These are phyloP conservation scores for Noctua comes DNA, from an alignment of 2,888 invertebrate genomes.

Conservation along the genomic window DNA sequence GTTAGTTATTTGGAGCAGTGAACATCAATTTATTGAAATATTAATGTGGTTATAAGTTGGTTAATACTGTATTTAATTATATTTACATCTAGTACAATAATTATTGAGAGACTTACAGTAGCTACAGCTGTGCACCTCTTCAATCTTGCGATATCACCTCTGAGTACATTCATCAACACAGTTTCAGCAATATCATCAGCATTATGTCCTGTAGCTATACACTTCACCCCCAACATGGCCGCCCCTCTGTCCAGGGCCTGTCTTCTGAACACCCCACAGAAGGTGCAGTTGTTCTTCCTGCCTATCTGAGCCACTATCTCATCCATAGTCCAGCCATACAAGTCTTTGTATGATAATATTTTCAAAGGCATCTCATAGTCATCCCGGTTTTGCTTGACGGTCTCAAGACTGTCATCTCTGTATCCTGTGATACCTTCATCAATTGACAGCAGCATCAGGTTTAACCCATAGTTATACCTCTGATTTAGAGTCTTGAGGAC, in stretches of 20 bases:
- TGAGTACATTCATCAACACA: conserved; percentile 98
- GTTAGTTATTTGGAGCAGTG: background rate
- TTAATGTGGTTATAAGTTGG: background rate
- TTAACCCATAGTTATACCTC: conserved; percentile 96
- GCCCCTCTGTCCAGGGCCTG: conserved; percentile 99
- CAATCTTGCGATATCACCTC: conserved; percentile 98
- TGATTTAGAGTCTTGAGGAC: conserved; percentile 97
- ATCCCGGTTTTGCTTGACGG: conserved; percentile 97
- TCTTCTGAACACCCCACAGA: conserved; percentile 98
- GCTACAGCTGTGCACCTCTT: conserved; percentile 97
- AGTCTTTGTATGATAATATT: conserved; percentile 98
- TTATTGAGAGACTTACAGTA: conserved; percentile 92
- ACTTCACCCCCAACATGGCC: conserved; percentile 95
- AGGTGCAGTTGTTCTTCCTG: conserved; percentile 98
- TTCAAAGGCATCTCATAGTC: conserved; percentile 98
- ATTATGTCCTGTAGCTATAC: conserved; percentile 99
- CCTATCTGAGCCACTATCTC: conserved; percentile 96
- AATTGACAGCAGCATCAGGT: conserved; percentile 97
- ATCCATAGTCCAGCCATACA: conserved; percentile 99
- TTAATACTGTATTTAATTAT: background rate
- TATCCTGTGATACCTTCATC: conserved; percentile 99
- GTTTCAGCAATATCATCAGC: conserved; percentile 99
- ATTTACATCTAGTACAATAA: too few species aligned
- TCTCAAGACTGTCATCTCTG: conserved; percentile 98
- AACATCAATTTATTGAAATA: background rate